A percentile compares a stretch with the other conserved stretches of the same genome.
phyloP scores from a whole-genome alignment of 2,888 invertebrate genomes.

The Calliphora vomitoria region DNA sequence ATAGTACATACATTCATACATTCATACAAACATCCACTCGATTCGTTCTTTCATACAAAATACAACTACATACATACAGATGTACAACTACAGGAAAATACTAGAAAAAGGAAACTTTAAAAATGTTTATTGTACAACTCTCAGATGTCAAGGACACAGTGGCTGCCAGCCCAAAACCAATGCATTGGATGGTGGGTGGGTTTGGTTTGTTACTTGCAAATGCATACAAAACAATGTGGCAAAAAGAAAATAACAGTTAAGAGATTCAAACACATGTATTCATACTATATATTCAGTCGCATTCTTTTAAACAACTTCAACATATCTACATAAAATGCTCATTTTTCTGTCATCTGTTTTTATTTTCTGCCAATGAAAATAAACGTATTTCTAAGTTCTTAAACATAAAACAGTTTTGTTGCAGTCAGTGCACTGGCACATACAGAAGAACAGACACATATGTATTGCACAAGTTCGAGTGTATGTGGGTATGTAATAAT shows the following conservation, averaged over 20 bases:
- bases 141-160: slow-evolving; percentile 67
- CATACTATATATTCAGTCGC: background rate
- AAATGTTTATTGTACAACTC: slow-evolving; percentile 52
- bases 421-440: slow-evolving; percentile 27
- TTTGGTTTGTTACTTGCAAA: background rate
- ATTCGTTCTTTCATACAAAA: slow-evolving; percentile 28
- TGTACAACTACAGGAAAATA: slow-evolving; percentile 29
- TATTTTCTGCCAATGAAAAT: slow-evolving; percentile 38
- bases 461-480: too few species aligned
- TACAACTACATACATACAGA: slow-evolving; percentile 19
- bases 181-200: background rate
- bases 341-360: slow-evolving; percentile 17
- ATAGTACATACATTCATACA: background rate
- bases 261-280: background rate
- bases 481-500: too few species aligned
- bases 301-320: slow-evolving; percentile 16
- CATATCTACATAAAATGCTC: slow-evolving; percentile 23
- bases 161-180: slow-evolving; percentile 39
- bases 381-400: slow-evolving; percentile 21
- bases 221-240: background rate
- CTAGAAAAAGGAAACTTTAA: slow-evolving; percentile 24
- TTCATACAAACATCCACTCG: background rate
- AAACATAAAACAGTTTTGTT: slow-evolving; percentile 7
- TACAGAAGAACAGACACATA: too few species aligned
- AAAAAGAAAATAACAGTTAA: slow-evolving; percentile 13